Base-by-base conservation (phyloP, 1,140 invertebrate species). In the Oncopodura yosiiana region DNA sequence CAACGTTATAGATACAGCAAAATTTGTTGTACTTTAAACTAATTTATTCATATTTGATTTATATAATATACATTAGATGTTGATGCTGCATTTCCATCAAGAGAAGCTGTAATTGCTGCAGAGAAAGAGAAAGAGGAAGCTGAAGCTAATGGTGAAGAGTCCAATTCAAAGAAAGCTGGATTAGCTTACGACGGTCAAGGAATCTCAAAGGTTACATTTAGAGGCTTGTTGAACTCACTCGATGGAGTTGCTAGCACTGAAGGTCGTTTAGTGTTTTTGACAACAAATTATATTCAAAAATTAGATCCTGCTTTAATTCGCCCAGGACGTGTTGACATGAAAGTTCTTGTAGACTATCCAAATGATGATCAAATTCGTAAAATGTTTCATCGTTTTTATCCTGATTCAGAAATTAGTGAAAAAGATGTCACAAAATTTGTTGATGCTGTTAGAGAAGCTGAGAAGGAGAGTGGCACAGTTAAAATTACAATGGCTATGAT, bases 321-420 rank as follows among this genome's bases (percentile, higher is more conserved):
- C 58, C 95, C 96, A 3, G 96, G 96, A 1, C 74, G 96, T 60
- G 90, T 99, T 1, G 95, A 99, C 69, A 67, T 94, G 11, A 94
- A 94, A 72, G 84, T 97, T 70, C 84, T 84, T 63, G 86, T 99
- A 43, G 93, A 81, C 4, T 83, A 89, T 74, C 95, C 91, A 64
- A 81, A 81, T 43, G 67, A 69, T 38, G 72, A 77, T 66, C 94
- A 97, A 73, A 67, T 97, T n/a, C 76, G 81, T 63, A 72, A 82
- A 61, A 94, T 97, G 87, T 97, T 90, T 69, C 68, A 79, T 19
- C 75, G 87, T 60, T 98, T 98, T 76, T 98, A 94, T 69, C 82
- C 82, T 38, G 76, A 78, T 18, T n/a, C n/a, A n/a, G 69, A 77
- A 18, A 66, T 36, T 2, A 30, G 14, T 24, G 42, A 32, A 18